Conservation (phyloP, 2,113 vertebrate species). For the Columba livia region DNA sequence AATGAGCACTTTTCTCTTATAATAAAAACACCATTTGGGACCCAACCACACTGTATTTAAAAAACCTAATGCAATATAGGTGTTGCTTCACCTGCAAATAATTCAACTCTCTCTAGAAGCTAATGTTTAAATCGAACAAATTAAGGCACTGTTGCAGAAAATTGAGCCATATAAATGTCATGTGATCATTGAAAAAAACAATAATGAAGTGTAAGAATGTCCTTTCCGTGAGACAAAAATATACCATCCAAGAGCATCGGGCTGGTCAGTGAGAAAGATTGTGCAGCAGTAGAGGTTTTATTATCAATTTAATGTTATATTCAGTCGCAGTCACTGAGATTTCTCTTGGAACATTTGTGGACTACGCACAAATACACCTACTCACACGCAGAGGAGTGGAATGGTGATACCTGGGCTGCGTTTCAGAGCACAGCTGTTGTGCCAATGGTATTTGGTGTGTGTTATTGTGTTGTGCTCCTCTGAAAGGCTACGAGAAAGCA, state of each 20-base stretch:
- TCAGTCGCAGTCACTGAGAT: fast-evolving
- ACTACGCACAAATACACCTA: background rate
- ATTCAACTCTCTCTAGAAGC: background rate
- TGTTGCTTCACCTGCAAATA: slow-evolving; percentile 8
- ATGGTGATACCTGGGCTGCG: fast-evolving
- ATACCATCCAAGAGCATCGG: fast-evolving
- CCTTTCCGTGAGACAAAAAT: background rate
- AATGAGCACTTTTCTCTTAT: background rate
- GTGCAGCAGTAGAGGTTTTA: background rate
- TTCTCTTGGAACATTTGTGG: background rate
- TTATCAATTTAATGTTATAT: fast-evolving
- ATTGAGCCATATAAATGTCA: background rate
- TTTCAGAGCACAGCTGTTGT: background rate
- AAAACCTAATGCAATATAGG: background rate
- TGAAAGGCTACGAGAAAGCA: background rate
- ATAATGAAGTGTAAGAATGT: background rate
- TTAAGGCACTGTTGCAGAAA: slow-evolving; percentile 21
- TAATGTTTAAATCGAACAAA: slow-evolving; percentile 9
- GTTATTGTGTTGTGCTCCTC: background rate
- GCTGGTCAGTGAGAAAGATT: background rate
- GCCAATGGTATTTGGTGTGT: fast-evolving
- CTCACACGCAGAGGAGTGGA: background rate
- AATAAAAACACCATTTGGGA: background rate
- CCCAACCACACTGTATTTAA: background rate
- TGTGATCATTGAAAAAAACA: background rate